Percentiles rank a stretch among this genome's conserved stretches.
Evolutionary conservation across 2,113 vertebrate genomes (phyloP).

Genomic region (Ictidomys tridecemlineatus): DNA sequence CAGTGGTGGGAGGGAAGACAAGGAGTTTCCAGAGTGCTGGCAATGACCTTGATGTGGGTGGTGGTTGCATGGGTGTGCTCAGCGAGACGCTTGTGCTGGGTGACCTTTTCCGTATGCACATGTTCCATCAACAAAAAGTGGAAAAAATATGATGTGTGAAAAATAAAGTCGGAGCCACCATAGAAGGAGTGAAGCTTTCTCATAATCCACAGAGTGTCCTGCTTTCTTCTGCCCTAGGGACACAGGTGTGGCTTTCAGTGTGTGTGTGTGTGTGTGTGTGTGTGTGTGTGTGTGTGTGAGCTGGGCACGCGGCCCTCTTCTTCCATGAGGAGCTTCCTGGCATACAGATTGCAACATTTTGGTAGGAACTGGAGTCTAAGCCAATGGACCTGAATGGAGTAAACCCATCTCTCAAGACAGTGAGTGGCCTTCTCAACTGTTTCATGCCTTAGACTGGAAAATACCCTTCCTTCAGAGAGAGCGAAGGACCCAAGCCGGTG

Average conservation of each 20-base stretch:
- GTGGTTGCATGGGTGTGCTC: neutral
- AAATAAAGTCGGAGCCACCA: neutral
- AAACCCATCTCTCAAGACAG: neutral
- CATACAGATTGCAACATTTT: neutral
- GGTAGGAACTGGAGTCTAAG: neutral
- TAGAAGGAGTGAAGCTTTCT: neutral
- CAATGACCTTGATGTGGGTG: no score
- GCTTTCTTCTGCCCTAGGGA: neutral
- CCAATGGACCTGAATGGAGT: no score
- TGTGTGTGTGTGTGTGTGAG: neutral
- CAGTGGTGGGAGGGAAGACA: neutral
- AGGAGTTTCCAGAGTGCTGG: neutral
- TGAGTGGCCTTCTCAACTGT: neutral
- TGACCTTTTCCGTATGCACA: neutral
- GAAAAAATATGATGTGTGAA: neutral
- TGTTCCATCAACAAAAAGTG: neutral
- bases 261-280: fast-evolving
- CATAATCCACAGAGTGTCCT: neutral
- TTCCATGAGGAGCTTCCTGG: neutral
- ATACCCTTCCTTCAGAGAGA: neutral
- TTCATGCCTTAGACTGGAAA: neutral
- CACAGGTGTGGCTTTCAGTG: neutral
- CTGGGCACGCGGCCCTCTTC: neutral
- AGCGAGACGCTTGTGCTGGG: no score
- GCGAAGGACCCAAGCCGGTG: neutral